A percentile compares a stretch with the other conserved stretches of the same genome.
Evolutionary conservation across 2,888 invertebrate genomes (phyloP).

Genomic region (Eupithecia subfuscata): DNA sequence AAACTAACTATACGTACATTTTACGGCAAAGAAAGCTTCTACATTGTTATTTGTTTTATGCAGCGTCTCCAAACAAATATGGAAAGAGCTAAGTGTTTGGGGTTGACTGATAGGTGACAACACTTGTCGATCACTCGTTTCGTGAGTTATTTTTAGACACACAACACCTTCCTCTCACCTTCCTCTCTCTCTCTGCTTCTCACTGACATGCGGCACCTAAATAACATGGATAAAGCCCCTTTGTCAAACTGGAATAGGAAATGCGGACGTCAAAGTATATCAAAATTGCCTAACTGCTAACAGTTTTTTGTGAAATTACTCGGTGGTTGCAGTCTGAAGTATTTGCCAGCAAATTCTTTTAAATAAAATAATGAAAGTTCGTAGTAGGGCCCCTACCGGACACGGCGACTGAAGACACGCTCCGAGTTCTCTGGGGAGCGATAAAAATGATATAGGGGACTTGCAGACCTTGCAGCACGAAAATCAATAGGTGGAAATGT

Average conservation of each 20-base stretch:
- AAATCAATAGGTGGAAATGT: constrained; percentile 72
- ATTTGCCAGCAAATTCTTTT: not conserved
- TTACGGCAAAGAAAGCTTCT: not conserved
- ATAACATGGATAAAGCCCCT: not conserved
- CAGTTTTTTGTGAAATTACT: not conserved
- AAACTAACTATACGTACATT: not conserved
- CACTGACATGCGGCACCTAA: not conserved
- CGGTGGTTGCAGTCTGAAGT: not conserved
- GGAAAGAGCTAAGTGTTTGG: not conserved
- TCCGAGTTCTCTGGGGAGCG: constrained; percentile 63
- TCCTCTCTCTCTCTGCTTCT: too few species aligned
- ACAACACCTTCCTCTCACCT: too few species aligned
- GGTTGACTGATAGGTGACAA: constrained; percentile 8
- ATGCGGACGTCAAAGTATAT: not conserved
- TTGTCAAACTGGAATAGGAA: not conserved
- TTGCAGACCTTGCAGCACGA: constrained; percentile 54
- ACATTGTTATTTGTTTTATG: not conserved
- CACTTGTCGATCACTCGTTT: constrained; percentile 6
- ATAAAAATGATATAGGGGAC: constrained; percentile 72
- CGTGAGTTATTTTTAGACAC: not conserved
- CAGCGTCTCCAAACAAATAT: not conserved
- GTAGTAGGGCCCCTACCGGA: constrained; percentile 52
- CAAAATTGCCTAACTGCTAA: not conserved
- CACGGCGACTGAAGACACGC: constrained; percentile 57
- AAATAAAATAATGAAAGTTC: not conserved